A percentile compares a stretch with the other conserved stretches of the same genome.
Evolutionary conservation across 2,797 vertebrate species (phyloP).

Genomic region (Borostomias antarcticus): DNA sequence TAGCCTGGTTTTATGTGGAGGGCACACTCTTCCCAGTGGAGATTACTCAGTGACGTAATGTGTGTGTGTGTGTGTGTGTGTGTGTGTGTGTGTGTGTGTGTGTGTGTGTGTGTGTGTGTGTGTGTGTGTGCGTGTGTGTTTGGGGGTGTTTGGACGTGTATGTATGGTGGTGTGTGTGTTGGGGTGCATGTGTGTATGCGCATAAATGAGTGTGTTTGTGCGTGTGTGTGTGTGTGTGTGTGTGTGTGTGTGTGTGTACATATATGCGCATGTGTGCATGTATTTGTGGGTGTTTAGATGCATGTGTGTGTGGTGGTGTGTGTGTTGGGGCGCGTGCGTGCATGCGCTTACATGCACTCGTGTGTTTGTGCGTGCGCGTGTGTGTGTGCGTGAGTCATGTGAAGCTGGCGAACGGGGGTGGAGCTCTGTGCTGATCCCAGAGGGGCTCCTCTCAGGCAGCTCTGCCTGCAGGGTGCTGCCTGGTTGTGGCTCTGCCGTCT

Average conservation of each 20-base stretch:
- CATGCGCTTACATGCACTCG: neutral
- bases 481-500: neutral
- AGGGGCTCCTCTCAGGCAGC: neutral
- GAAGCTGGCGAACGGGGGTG: constrained; percentile 36
- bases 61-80: constrained; percentile 11
- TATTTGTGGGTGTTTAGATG: no score
- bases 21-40: constrained; percentile 45
- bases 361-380: constrained; percentile 8
- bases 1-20: constrained; percentile 52
- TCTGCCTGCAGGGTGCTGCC: neutral
- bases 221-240: constrained; percentile 3
- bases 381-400: constrained; percentile 17
- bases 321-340: neutral
- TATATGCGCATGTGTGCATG: constrained; percentile 39
- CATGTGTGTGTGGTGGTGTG: neutral
- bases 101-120: constrained; percentile 38
- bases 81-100: constrained; percentile 20
- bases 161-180: constrained; percentile 9
- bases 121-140: neutral
- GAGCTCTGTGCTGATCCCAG: neutral
- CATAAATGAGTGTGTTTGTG: constrained; percentile 9
- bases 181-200: neutral
- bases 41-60: constrained; percentile 47
- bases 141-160: neutral
- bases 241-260: constrained; percentile 18